These are phyloP conservation scores for Malurus elegans DNA, from an alignment of 2,113 vertebrate genomes.

Conservation along the genomic window DNA sequence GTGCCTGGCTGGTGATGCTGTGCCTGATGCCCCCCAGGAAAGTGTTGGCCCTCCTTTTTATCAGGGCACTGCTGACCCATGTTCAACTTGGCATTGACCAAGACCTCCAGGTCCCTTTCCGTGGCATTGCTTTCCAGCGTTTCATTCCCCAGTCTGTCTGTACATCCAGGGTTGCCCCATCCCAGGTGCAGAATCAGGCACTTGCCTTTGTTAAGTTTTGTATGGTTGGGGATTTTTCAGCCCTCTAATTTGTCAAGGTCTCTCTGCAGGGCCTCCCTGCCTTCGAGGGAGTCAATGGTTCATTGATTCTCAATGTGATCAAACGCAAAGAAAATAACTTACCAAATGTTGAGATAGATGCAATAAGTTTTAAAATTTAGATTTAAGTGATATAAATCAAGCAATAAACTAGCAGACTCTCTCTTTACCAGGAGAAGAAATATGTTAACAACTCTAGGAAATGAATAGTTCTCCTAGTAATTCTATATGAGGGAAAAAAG, in stretches of 20 bases:
- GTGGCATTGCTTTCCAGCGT: background rate
- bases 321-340: background rate
- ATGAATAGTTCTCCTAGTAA: background rate
- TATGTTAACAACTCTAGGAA: background rate
- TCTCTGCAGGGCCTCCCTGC: background rate
- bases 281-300: background rate
- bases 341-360: background rate
- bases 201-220: background rate
- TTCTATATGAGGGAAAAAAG: background rate
- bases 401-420: background rate
- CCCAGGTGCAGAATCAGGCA: background rate
- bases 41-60: fast-evolving
- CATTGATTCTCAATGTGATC: background rate
- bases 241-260: background rate
- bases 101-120: background rate
- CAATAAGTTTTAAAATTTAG: background rate
- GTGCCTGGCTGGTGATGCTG: fast-evolving
- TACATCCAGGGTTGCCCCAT: background rate
- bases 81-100: fast-evolving
- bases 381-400: background rate
- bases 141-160: background rate
- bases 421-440: background rate
- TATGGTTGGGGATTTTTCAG: background rate
- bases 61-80: background rate
- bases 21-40: background rate